Conservation (phyloP, 1,140 invertebrate genomes). For the Charaxes varanes region DNA sequence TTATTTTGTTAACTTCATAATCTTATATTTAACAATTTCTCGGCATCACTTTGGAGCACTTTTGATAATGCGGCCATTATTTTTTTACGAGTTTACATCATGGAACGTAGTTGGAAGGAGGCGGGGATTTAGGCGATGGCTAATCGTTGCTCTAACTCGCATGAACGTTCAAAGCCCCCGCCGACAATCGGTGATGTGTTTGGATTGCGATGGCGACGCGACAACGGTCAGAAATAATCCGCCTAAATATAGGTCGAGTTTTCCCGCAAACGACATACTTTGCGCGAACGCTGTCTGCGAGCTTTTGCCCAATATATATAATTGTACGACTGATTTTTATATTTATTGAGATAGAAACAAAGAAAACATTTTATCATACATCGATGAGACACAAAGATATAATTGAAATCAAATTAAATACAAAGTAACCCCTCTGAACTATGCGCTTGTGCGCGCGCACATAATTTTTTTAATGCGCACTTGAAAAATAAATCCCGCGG, state of each 20-base stretch:
- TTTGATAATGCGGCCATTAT: not conserved
- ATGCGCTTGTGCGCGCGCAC: no score
- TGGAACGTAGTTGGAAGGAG: not conserved
- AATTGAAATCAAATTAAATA: no score
- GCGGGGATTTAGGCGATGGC: not conserved
- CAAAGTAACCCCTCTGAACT: no score
- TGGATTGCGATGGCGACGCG: conserved; percentile 52
- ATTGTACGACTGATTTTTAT: conserved; percentile 6
- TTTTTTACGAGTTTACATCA: conserved; percentile 4
- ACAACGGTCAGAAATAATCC: conserved; percentile 63
- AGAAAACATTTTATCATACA: no score
- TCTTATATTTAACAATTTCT: not conserved
- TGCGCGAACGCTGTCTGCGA: conserved; percentile 20
- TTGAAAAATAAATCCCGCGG: no score
- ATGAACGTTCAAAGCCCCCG: conserved; percentile 45
- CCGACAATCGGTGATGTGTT: conserved; percentile 47
- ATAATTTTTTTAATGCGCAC: no score
- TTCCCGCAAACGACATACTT: conserved; percentile 66
- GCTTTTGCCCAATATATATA: no score
- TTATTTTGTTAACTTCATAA: conserved; percentile 4
- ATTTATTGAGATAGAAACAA: not conserved
- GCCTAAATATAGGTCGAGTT: conserved; percentile 60
- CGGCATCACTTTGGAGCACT: not conserved
- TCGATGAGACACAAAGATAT: no score
- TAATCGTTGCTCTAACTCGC: conserved; percentile 27